Evolutionary conservation across 2,888 invertebrate genomes (phyloP).

Genomic region (Drosophila putrida): DNA sequence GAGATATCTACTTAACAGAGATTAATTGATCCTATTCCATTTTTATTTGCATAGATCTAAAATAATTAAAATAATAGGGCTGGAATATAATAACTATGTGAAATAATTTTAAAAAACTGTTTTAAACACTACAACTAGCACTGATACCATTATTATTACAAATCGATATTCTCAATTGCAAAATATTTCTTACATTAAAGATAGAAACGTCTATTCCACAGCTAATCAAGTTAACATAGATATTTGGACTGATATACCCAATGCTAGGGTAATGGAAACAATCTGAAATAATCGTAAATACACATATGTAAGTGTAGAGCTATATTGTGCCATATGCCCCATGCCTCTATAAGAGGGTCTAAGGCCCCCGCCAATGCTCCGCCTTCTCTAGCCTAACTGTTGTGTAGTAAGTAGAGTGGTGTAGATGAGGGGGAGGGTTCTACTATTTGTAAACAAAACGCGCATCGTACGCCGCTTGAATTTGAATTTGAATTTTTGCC

Average conservation of each 20-base stretch:
- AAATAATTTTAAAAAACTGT: no score
- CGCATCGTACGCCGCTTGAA: constrained; percentile 64
- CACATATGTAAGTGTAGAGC: constrained; percentile 33
- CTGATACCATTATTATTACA: no score
- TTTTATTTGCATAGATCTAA: no score
- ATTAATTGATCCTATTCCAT: no score
- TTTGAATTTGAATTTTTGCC: constrained; percentile 45
- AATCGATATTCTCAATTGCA: no score
- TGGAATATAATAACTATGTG: no score
- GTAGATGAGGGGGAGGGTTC: background rate
- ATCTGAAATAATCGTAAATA: constrained; percentile 20
- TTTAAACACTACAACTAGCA: no score
- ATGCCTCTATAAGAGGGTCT: constrained; percentile 37
- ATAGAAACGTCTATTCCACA: no score
- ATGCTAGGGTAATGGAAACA: constrained; percentile 18
- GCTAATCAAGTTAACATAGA: background rate
- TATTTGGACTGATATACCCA: background rate
- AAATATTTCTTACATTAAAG: no score
- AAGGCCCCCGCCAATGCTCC: background rate
- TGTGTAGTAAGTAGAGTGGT: background rate
- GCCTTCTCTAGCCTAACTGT: background rate
- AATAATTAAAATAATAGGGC: no score
- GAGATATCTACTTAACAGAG: no score
- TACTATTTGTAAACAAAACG: constrained; percentile 74
- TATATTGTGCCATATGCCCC: constrained; percentile 47